Base-by-base conservation (phyloP, 2,888 invertebrate species). In the Drosophila siamana region DNA sequence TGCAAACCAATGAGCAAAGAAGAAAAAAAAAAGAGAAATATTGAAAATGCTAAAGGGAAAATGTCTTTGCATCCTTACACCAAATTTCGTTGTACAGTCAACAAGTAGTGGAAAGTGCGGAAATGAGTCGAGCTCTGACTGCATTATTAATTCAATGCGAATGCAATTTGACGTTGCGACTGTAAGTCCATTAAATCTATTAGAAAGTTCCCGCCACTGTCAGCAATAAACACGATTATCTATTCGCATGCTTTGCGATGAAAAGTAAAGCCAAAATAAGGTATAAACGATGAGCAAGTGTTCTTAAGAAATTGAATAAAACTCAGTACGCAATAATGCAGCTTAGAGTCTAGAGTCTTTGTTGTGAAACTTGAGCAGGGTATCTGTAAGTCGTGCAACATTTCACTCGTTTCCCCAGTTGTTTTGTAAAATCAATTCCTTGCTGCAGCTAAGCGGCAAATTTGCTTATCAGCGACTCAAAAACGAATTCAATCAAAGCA, bases 101-200 rank as follows among this genome's bases (percentile, higher is more conserved):
- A 81, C 75, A 78, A 78, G 64, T 69, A 78, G 64, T 69, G 30
- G 24, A 44, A 24, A 69, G 48, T 19, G 19, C 50, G 80, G 65
- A 78, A 80, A 59, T 62, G 64, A 57, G 22, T 9, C 40, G 16
- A n/a, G 15, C 43, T 13, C 30, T 38, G 36, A 19, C 28, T 52
- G 40, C 36, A 66, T 71, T 62, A 64, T 57, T 66, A 69, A 69
- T 65, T 71, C 54, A 59, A 62, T 52, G 78, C 57, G 57, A 69
- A 41, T 60, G 65, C 56, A 66, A 70, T 70, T 70, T 60, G 60
- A 69, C 63, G 54, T 40, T 46, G 24, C 38, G 51, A 66, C 61
- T 56, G 48, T 48, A 74, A 69, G 38, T 61, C 62, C 63, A 71
- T 69, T 74, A 69, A 78, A 68, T 64, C 57, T 64, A 66, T 63